phyloP scores from a whole-genome alignment of 1,140 invertebrate species.

The Metopolophium dirhodum region DNA sequence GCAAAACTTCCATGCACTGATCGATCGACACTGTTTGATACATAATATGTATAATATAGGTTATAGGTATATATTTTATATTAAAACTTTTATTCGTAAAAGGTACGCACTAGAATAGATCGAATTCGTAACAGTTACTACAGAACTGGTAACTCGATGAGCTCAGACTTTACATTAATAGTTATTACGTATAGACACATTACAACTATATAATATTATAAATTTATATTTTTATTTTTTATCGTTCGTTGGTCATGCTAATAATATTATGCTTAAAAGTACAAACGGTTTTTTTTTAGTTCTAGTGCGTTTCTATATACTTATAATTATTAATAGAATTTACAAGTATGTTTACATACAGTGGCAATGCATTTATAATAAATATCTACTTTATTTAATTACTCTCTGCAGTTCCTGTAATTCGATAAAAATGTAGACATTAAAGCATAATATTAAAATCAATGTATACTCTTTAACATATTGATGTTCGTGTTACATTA shows the following conservation, averaged over 20 bases:
- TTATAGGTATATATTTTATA: neutral
- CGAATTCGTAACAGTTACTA: neutral
- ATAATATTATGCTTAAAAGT: neutral
- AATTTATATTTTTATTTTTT: neutral
- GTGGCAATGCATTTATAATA: neutral
- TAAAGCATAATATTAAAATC: neutral
- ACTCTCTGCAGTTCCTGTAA: neutral
- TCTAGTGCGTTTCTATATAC: neutral
- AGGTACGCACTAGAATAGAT: neutral
- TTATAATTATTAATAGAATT: constrained; percentile 4
- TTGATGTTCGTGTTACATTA: neutral
- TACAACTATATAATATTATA: neutral
- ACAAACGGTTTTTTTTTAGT: neutral
- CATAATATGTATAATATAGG: neutral
- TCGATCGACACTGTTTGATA: neutral
- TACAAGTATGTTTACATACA: neutral
- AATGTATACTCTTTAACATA: neutral
- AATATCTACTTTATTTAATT: neutral
- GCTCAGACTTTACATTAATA: neutral
- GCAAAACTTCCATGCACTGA: constrained; percentile 27
- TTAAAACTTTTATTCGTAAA: neutral
- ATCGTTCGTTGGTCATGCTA: neutral
- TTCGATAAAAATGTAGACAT: neutral
- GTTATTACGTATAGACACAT: neutral
- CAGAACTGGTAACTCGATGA: neutral